phyloP scores from a whole-genome alignment of 2,888 invertebrate genomes.

The Idaea aversata region DNA sequence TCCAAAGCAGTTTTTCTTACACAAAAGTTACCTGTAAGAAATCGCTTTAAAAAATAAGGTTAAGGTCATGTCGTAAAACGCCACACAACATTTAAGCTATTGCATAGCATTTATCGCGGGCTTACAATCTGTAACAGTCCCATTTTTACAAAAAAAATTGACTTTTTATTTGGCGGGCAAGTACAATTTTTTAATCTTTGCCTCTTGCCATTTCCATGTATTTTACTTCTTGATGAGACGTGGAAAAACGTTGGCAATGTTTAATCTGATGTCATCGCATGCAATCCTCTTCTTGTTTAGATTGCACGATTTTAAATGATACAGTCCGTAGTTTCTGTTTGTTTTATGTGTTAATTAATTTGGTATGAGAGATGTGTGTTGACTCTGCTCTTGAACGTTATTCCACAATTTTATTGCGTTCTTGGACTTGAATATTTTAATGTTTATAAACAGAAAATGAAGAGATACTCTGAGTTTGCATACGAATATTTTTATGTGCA shows the following conservation, averaged over 20 bases:
- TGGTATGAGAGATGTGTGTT: constrained; percentile 21
- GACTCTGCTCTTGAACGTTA: constrained; percentile 14
- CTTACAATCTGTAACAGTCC: too few species aligned
- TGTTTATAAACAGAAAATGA: neutral
- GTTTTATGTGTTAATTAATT: constrained; percentile 39
- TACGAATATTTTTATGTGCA: neutral
- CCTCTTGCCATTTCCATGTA: neutral
- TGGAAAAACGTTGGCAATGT: constrained; percentile 65
- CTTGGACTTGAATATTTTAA: constrained; percentile 1
- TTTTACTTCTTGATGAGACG: constrained; percentile 48
- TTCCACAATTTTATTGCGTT: neutral
- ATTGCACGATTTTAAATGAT: constrained; percentile 36
- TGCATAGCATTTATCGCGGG: too few species aligned
- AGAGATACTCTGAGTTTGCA: neutral
- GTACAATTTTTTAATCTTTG: neutral
- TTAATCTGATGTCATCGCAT: constrained; percentile 69
- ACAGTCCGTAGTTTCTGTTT: constrained; percentile 24
- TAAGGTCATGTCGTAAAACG: too few species aligned
- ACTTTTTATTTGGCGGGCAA: too few species aligned
- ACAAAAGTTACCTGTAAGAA: too few species aligned
- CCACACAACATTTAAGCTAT: too few species aligned
- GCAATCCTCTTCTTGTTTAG: constrained; percentile 65
- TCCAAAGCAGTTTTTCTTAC: too few species aligned
- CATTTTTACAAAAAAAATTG: too few species aligned
- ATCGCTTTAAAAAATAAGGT: too few species aligned